These are phyloP conservation scores for Enoplosus armatus DNA, from an alignment of 2,797 vertebrate species.

Conservation along the genomic window DNA sequence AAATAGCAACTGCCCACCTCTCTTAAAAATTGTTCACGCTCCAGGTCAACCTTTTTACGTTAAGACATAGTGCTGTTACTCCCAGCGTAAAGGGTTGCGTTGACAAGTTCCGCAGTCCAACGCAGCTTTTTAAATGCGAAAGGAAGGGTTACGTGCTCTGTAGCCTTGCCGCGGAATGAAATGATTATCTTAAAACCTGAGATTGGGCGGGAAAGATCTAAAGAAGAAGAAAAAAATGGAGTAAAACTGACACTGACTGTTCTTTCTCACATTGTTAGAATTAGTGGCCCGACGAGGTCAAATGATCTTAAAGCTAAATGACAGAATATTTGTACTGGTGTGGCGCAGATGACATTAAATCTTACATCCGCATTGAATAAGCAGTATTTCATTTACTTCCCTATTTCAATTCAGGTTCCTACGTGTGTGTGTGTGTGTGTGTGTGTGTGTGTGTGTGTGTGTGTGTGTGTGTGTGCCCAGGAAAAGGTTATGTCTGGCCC, in stretches of 20 bases:
- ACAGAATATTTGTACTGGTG: neutral
- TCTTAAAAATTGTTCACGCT: neutral
- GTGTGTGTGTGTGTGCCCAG: neutral
- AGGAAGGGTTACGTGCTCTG: neutral
- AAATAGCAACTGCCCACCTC: neutral
- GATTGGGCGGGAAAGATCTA: no score
- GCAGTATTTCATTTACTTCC: neutral
- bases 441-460: neutral
- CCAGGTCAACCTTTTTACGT: neutral
- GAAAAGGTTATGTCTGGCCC: neutral
- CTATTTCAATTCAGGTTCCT: neutral
- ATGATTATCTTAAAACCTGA: neutral
- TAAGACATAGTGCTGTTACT: neutral
- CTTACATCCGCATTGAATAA: neutral
- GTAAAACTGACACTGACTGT: no score
- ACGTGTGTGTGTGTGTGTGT: neutral
- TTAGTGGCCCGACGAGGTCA: neutral
- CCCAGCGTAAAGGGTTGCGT: neutral
- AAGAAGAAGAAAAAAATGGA: neutral
- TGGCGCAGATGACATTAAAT: neutral
- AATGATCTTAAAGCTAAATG: neutral
- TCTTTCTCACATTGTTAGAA: neutral
- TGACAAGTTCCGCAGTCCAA: neutral
- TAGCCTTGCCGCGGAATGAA: neutral
- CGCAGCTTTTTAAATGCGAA: neutral